A percentile compares a stretch with the other conserved stretches of the same genome.
phyloP scores from a whole-genome alignment of 2,888 invertebrate genomes.

The Eupithecia subfuscata region DNA sequence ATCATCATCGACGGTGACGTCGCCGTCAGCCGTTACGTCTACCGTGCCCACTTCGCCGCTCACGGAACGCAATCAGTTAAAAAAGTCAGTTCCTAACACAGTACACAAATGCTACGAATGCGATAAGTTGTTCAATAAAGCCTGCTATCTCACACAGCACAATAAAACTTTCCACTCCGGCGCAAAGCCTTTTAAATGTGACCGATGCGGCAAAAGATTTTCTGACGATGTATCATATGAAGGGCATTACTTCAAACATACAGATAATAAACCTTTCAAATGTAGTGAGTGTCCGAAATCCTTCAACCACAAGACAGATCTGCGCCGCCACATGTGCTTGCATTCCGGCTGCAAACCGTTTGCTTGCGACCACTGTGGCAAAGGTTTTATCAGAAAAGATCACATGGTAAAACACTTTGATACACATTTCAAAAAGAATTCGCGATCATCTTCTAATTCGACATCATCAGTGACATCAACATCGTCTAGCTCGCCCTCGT shows the following conservation, averaged over 20 bases:
- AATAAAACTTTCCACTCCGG: conserved; percentile 95
- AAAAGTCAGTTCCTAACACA: conserved; percentile 61
- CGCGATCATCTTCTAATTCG: conserved; percentile 64
- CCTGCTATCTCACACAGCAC: conserved; percentile 95
- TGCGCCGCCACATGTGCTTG: conserved; percentile 93
- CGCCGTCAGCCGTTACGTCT: conserved; percentile 72
- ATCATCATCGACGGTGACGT: conserved; percentile 58
- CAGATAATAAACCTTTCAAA: conserved; percentile 93
- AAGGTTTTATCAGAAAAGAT: conserved; percentile 95
- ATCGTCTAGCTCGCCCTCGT: conserved; percentile 52
- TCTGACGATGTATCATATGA: conserved; percentile 88
- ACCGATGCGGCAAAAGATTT: conserved; percentile 93
- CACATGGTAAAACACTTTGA: conserved; percentile 95
- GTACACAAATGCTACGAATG: conserved; percentile 91
- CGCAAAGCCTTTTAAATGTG: conserved; percentile 93
- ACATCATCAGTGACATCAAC: conserved; percentile 56
- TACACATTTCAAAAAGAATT: conserved; percentile 88
- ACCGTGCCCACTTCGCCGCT: conserved; percentile 76
- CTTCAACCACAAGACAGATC: conserved; percentile 95
- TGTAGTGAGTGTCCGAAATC: conserved; percentile 93
- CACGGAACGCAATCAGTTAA: conserved; percentile 72
- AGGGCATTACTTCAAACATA: conserved; percentile 90
- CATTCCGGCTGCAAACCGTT: conserved; percentile 95
- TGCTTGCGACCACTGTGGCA: conserved; percentile 91
- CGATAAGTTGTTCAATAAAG: conserved; percentile 92